Conservation (phyloP, 2,113 vertebrate genomes). For the Grallaria varia region DNA sequence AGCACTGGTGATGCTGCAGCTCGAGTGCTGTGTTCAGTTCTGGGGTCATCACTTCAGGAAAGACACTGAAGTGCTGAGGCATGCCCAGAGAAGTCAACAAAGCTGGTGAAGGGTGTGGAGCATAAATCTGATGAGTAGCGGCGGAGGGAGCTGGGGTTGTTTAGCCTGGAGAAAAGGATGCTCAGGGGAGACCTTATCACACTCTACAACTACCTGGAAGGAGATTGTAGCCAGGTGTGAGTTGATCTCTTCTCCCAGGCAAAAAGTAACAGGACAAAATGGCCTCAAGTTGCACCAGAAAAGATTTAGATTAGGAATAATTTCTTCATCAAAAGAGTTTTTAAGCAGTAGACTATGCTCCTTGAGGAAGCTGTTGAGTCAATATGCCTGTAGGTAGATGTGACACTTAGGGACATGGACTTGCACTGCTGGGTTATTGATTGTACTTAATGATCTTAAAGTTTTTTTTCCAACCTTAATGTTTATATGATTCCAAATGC, state of each 20-base stretch:
- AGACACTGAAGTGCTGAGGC: too few relatives aligned
- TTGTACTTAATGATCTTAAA: neutral
- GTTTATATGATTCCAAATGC: neutral
- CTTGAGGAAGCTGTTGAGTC: neutral
- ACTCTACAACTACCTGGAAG: neutral
- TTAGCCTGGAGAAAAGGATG: too few relatives aligned
- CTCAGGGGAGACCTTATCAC: too few relatives aligned
- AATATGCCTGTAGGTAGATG: neutral
- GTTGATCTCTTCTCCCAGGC: neutral
- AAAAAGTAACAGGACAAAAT: neutral
- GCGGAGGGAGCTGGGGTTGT: too few relatives aligned
- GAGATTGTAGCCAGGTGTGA: neutral
- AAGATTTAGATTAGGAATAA: neutral
- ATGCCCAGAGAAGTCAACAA: too few relatives aligned
- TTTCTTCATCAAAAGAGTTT: neutral
- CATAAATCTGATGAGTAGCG: too few relatives aligned
- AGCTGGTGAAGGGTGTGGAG: too few relatives aligned
- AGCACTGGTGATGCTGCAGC: too few relatives aligned
- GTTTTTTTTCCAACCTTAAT: neutral
- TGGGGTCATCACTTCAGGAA: too few relatives aligned
- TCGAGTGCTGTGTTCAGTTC: too few relatives aligned
- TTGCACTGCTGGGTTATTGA: neutral
- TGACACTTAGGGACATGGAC: neutral
- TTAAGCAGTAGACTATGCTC: neutral
- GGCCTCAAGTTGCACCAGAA: neutral